Percentiles rank a stretch among this genome's conserved stretches.
Evolutionary conservation across 2,888 invertebrate species (phyloP).

Genomic region (Dorcus hopei): DNA sequence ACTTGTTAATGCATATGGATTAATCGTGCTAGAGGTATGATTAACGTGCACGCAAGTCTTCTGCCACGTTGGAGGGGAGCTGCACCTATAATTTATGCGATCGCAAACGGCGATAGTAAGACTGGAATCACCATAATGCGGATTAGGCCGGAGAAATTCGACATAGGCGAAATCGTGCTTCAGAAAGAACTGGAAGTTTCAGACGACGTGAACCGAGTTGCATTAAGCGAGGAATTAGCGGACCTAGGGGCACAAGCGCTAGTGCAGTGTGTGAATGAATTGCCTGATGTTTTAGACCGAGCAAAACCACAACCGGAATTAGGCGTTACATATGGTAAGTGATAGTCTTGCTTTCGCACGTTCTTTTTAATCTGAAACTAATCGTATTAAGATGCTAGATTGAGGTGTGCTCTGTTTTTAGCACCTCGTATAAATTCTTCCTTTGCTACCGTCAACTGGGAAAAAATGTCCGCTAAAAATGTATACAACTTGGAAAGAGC

Average conservation of each 20-base stretch:
- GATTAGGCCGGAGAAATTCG: slow-evolving; percentile 78
- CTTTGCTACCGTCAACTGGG: slow-evolving; percentile 66
- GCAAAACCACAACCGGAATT: slow-evolving; percentile 60
- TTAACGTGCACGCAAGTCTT: slow-evolving; percentile 91
- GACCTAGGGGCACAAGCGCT: slow-evolving; percentile 67
- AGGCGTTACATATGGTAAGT: slow-evolving; percentile 68
- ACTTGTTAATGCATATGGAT: slow-evolving; percentile 1
- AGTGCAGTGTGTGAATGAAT: slow-evolving; percentile 57
- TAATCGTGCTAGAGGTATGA: slow-evolving; percentile 66
- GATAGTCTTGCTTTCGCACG: slow-evolving; percentile 6
- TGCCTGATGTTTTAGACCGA: slow-evolving; percentile 59
- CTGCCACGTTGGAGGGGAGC: slow-evolving; percentile 92
- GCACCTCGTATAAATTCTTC: slow-evolving; percentile 70
- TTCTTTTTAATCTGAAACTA: no score
- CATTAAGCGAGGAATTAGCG: slow-evolving; percentile 64
- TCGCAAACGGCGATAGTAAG: slow-evolving; percentile 74
- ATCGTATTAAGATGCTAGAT: no score
- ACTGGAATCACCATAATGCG: slow-evolving; percentile 88
- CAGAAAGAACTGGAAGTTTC: slow-evolving; percentile 58
- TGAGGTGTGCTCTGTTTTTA: slow-evolving; percentile 46
- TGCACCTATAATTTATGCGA: slow-evolving; percentile 82
- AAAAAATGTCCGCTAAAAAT: slow-evolving; percentile 58
- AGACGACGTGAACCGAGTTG: slow-evolving; percentile 60
- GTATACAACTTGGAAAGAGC: slow-evolving; percentile 73
- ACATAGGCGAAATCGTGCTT: slow-evolving; percentile 69